Evolutionary conservation across 2,113 vertebrate species (phyloP), one percentile per base, ranked within the genome.

Genomic region (Micromys minutus): DNA sequence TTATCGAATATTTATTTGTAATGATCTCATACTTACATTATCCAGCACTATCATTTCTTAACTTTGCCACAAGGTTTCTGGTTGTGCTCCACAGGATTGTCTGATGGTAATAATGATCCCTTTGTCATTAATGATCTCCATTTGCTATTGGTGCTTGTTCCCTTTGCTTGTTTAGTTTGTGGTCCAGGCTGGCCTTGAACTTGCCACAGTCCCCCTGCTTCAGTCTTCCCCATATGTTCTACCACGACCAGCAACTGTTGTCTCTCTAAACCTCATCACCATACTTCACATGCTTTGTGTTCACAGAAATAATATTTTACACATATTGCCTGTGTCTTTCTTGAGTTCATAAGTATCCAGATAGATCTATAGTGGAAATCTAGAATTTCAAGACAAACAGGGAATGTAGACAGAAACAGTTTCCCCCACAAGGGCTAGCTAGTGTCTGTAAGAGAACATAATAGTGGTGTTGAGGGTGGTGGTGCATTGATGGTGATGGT

Each of bases 351-450:
- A 11, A 8, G 31, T 29, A 22, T 61, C 29, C 59, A 52, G 55
- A 6, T 22, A 47, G 24, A n/a, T 55, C 31, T 42, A 45, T 22
- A 19, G 47, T 21, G 31, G 69, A 74, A 90, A 57, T 63, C 86
- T 12, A 34, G 65, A 72, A 24, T 80, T 45, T 74, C 80, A 42
- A 19, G 36, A 26, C 47, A 34, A 59, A 16, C 39, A 26, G 67
- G 67, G 39, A 72, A 26, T 1, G 0, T 13, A 0, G 36, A 17
- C 5, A 57, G 61, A 69, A 67, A 65, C 17, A 42, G 2, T 36
- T 24, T 79, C 29, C 1, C 4, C 9, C 45, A 11, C 1, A 8
- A n/a, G 9, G 0, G 34, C 59, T 19, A 39, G 34, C 59, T 19
- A 39, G 5, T n/a, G 15, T 75, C 65, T 61, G 52, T 31, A 36